Percentiles rank a stretch among this genome's conserved stretches.
These are phyloP conservation scores for Heterodera carotae DNA, from an alignment of 1,140 invertebrate species.

Conservation along the genomic window DNA sequence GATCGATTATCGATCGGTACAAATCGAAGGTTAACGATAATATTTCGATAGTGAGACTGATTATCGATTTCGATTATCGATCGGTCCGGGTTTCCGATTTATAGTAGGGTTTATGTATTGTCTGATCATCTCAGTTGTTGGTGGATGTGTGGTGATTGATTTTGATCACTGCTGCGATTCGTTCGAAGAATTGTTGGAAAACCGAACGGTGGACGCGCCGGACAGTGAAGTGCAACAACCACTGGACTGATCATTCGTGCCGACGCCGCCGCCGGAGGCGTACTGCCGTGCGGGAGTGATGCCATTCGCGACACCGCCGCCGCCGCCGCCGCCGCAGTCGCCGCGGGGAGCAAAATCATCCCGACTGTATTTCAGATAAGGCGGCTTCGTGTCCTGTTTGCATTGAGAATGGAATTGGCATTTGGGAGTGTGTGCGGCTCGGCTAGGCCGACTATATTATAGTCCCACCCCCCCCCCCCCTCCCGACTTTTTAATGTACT, in stretches of 20 bases:
- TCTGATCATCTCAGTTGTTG: not conserved
- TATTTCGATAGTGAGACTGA: too few species aligned
- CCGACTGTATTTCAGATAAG: constrained; percentile 55
- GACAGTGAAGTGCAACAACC: not conserved
- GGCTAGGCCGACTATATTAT: too few species aligned
- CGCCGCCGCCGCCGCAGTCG: not conserved
- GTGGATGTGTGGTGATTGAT: not conserved
- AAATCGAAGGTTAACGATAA: too few species aligned
- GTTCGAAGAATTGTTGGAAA: constrained; percentile 4
- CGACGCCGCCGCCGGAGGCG: not conserved
- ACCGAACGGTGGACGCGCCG: not conserved
- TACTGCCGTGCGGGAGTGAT: not conserved
- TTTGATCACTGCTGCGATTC: not conserved
- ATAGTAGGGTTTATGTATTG: too few species aligned
- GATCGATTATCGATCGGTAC: too few species aligned
- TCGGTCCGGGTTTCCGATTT: too few species aligned
- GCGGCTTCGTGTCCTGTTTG: constrained; percentile 50
- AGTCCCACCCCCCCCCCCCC: too few species aligned
- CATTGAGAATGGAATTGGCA: too few species aligned
- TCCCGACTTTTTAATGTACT: too few species aligned
- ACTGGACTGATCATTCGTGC: not conserved
- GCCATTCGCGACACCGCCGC: not conserved
- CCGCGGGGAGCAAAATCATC: constrained; percentile 39
- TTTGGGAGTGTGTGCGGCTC: too few species aligned
- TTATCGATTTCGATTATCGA: too few species aligned